These are phyloP conservation scores for Chelmon rostratus DNA, from an alignment of 2,797 vertebrate species.

Conservation along the genomic window DNA sequence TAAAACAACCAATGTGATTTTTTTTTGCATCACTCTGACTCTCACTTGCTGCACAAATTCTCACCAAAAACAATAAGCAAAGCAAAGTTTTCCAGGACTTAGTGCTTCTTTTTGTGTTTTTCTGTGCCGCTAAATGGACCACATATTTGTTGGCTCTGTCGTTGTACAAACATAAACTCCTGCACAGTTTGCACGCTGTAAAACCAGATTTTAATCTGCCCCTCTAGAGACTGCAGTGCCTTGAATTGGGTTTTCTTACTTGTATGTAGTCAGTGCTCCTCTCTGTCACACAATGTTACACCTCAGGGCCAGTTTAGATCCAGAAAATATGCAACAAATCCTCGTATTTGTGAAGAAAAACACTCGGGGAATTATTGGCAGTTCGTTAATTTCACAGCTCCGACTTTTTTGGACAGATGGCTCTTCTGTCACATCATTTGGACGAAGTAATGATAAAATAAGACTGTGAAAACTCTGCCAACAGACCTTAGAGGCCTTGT, in stretches of 20 bases:
- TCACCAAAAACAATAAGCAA: too few species aligned
- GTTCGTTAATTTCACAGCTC: slow-evolving; percentile 25
- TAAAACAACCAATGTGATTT: background rate
- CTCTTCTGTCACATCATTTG: slow-evolving; percentile 51
- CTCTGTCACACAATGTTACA: background rate
- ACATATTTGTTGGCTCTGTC: background rate
- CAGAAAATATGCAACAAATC: background rate
- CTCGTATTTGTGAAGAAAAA: slow-evolving; percentile 5
- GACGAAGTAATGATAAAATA: slow-evolving; percentile 27
- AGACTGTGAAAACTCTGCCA: slow-evolving; percentile 33
- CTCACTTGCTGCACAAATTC: too few species aligned
- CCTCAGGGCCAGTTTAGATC: background rate
- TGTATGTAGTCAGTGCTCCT: background rate
- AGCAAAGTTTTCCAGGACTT: too few species aligned
- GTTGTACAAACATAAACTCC: too few species aligned
- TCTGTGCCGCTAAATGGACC: background rate
- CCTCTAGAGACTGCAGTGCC: background rate
- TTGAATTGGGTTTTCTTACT: background rate
- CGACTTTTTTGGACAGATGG: slow-evolving; percentile 62
- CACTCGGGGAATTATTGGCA: slow-evolving; percentile 27
- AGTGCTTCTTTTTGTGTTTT: too few species aligned
- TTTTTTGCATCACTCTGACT: background rate
- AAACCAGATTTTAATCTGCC: background rate
- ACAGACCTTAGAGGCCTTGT: slow-evolving; percentile 6
- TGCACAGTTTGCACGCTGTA: background rate